Evolutionary conservation across 2,888 invertebrate genomes (phyloP), one percentile per base, ranked within the genome.

Genomic region (Amphimallon solstitiale): DNA sequence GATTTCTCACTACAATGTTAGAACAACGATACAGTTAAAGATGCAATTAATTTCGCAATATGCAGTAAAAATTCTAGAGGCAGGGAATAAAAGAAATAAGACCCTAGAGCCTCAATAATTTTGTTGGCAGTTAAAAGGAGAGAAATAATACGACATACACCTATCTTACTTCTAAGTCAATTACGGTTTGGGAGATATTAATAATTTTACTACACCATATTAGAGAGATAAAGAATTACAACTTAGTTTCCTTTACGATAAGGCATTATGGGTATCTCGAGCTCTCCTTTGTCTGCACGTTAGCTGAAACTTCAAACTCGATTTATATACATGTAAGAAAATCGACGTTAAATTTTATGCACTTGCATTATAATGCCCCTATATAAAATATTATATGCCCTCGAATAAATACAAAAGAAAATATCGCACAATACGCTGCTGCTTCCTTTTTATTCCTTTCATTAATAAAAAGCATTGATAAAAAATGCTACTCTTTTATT

Each of bases 101-200:
- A 40, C 59, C 43, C 43, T 21, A 51, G 45, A 38, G 45, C 63
- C 54, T 21, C 35, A 56, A 64, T 64, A 49, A 66, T 60, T 63
- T 60, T 34, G 37, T 34, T 15, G 68, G 70, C 73, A 76, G 78
- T 79, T 79, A 80, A 78, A 64, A 78, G 71, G 34, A 19, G 54
- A 69, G 74, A 75, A 75, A 76, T 79, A 80, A 80, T 78, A 75
- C 74, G 74, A 76, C 74, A 75, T 78, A 75, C 78, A 80, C 79
- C 79, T 80, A 80, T 80, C 79, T 77, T 74, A 75, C 74, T 72
- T 70, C 69, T 71, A 74, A 78, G 78, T 80, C 80, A 75, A 76
- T 76, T 81, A 81, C 78, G 77, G 77, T 75, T 74, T 74, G 72
- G 72, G 73, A 78, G 81, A 80, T 81, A 81, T 81, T 81, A 81